These are phyloP conservation scores for Corythucha ciliata DNA, from an alignment of 2,888 invertebrate species.

Conservation along the genomic window DNA sequence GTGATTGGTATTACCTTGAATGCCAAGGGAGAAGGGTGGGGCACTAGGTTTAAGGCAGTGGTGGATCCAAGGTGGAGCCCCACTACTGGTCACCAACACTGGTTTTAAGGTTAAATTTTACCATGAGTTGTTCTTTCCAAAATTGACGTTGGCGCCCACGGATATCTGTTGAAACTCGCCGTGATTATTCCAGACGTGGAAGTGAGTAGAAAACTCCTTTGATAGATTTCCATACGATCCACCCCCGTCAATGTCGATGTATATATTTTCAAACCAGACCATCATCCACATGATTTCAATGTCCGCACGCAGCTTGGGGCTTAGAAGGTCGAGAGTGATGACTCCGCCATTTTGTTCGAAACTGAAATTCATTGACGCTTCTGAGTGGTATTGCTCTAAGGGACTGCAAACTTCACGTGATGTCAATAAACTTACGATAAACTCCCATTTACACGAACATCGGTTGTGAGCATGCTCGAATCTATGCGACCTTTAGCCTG, in stretches of 20 bases:
- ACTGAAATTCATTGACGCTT: slow-evolving; percentile 29
- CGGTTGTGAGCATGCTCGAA: slow-evolving; percentile 26
- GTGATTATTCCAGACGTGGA: slow-evolving; percentile 45
- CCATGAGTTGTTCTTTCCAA: slow-evolving; percentile 49
- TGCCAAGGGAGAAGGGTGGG: too few species aligned
- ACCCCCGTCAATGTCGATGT: slow-evolving; percentile 43
- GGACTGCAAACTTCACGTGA: background rate
- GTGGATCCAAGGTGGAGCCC: background rate
- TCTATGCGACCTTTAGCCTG: slow-evolving; percentile 19
- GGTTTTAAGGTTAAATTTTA: slow-evolving; percentile 27
- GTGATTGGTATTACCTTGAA: too few species aligned
- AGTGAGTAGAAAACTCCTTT: slow-evolving; percentile 26
- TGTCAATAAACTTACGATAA: slow-evolving; percentile 25
- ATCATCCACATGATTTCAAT: slow-evolving; percentile 47
- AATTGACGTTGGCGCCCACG: slow-evolving; percentile 48
- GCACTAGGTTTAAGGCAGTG: slow-evolving; percentile 1
- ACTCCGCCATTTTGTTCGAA: slow-evolving; percentile 43
- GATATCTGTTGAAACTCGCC: slow-evolving; percentile 45
- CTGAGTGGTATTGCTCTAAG: background rate
- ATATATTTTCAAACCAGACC: slow-evolving; percentile 47
- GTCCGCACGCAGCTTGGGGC: slow-evolving; percentile 33
- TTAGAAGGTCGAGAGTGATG: slow-evolving; percentile 17
- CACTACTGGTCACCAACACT: background rate
- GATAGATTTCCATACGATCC: slow-evolving; percentile 39
- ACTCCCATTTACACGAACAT: slow-evolving; percentile 20